phyloP scores from a whole-genome alignment of 2,113 vertebrate genomes.

The Suncus etruscus region DNA sequence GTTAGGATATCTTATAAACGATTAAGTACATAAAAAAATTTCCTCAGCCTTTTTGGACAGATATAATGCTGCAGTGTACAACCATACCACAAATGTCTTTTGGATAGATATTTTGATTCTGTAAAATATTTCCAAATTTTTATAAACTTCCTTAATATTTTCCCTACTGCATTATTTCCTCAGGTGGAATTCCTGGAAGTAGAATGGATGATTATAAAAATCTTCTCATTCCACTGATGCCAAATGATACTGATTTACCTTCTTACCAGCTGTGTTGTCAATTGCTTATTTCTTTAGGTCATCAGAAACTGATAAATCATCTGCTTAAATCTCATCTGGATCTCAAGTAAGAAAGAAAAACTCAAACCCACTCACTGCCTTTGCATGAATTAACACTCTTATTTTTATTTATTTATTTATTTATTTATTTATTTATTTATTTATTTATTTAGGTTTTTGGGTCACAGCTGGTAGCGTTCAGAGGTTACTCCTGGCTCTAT shows the following conservation, averaged over 20 bases:
- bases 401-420: conserved; percentile 18
- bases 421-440: too few relatives aligned
- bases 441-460: too few relatives aligned
- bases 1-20: conserved; percentile 9
- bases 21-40: background rate
- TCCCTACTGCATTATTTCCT: background rate
- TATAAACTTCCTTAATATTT: background rate
- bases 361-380: background rate
- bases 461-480: too few relatives aligned
- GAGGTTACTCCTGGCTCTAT: too few relatives aligned
- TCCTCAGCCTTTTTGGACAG: conserved; percentile 12
- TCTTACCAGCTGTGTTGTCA: background rate
- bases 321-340: background rate
- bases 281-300: background rate
- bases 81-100: background rate
- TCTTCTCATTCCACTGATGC: background rate
- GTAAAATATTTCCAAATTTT: conserved; percentile 38
- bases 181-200: conserved; percentile 31
- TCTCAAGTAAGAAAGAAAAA: conserved; percentile 5
- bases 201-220: background rate
- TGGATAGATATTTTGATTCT: background rate
- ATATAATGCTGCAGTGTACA: background rate
- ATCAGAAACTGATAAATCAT: background rate
- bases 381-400: background rate
- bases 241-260: background rate